Evolutionary conservation across 2,797 vertebrate species (phyloP), one percentile per base, ranked within the genome.

Genomic region (Betta splendens): DNA sequence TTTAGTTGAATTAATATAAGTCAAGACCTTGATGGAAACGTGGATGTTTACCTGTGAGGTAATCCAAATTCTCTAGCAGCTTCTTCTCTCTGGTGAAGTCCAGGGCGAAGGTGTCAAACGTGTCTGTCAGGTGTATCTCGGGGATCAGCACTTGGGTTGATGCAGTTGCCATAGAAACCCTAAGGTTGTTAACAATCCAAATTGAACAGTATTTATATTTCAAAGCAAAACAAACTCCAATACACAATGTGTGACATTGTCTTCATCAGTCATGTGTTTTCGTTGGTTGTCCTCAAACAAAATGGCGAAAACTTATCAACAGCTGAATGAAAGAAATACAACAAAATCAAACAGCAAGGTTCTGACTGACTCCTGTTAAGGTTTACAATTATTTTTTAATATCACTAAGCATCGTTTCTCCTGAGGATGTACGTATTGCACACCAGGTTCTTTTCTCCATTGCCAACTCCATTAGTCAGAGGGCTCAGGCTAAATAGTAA

Each of bases 21-120:
- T 39, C 9, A 16, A 38, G 5, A 10, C 13, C 9, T 7, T 32
- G 18, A 40, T 21, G 3, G 11, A 39, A 54, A 46, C 3, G 18
- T 5, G 0, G 8, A 33, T 7, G 7, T 50, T 76, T 93, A 99
- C 98, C 97, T 84, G 98, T 99, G 62, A 99, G 96, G 78, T 98
- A 99, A 91, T 99, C 98, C 87, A 99, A 93, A 82, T 88, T 96
- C 90, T 99, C 97, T 84, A 99, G 88, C 78, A 99, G 73, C 80
- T 99, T 99, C 92, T 98, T 99, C 89, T 99, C 98, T 80, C 96
- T 91, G 66, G 93, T 94, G 72, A 99, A 99, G 89, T 99, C 98
- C 84, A 99, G 92, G 33, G 96, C 96, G 9, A 99, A 95, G 2
- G 94, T 97, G 85, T 99, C 98, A 9, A 99, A 99, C 8, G 95